Conservation (phyloP, 2,797 vertebrate genomes). For the Chaetophractus vellerosus region DNA sequence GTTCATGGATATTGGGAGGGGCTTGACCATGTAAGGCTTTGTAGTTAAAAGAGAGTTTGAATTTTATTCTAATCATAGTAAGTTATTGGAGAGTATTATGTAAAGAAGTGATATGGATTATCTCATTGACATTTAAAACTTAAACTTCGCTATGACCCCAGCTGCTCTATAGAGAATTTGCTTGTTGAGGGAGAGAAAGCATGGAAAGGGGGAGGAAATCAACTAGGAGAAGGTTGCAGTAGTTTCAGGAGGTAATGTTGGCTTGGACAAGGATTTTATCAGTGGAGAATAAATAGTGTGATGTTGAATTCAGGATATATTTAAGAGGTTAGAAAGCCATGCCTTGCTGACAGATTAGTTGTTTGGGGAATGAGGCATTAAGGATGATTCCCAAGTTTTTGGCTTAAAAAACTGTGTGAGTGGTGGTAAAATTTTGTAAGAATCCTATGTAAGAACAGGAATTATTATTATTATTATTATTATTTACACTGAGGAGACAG, state of each 20-base stretch:
- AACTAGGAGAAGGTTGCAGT: not conserved
- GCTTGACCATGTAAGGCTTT: not conserved
- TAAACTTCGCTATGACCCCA: not conserved
- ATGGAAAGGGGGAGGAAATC: not conserved
- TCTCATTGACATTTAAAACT: not conserved
- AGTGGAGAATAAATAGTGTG: not conserved
- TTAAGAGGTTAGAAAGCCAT: not conserved
- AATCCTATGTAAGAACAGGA: too few relatives aligned
- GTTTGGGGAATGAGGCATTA: not conserved
- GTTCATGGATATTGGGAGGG: not conserved
- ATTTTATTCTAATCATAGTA: slow-evolving; percentile 56
- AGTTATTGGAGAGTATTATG: not conserved
- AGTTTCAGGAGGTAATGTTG: not conserved
- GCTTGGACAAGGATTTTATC: not conserved
- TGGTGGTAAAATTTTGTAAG: too few relatives aligned
- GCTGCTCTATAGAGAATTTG: slow-evolving; percentile 4
- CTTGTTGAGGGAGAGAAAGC: not conserved
- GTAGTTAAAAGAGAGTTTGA: slow-evolving; percentile 10
- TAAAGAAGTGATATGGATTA: not conserved
- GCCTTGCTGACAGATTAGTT: not conserved
- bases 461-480: too few relatives aligned
- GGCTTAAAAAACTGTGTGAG: not conserved
- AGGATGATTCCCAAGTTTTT: not conserved
- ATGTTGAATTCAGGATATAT: not conserved
- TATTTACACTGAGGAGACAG: not conserved